Base-by-base conservation (phyloP, 2,888 invertebrate species). In the Brachypterus glaber region DNA sequence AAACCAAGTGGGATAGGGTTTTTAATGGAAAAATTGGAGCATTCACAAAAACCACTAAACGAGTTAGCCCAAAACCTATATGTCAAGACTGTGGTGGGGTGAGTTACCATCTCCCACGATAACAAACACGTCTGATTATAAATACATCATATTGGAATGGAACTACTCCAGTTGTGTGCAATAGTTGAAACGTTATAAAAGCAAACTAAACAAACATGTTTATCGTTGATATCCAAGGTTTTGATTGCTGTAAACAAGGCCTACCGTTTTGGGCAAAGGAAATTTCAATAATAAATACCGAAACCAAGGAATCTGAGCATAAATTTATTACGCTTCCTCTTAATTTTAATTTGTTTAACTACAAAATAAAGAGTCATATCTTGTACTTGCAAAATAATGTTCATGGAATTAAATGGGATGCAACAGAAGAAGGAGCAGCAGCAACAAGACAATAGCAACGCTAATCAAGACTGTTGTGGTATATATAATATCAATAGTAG, bases 221-320 rank as follows among this genome's bases (percentile, higher is more conserved):
- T n/a, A n/a, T n/a, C n/a, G n/a, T n/a, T n/a, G n/a, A n/a, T n/a
- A n/a, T n/a, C n/a, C n/a, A n/a, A n/a, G n/a, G n/a, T n/a, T n/a
- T 40, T 21, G 21, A 21, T 7, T 21, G 5, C 9, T 21, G 21
- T 21, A 21, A 21, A 21, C 21, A 21, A 21, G 21, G 21, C 9
- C 21, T 21, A 21, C 21, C 21, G 21, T 21, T 21, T 21, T 21
- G 21, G 21, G 21, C 21, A 21, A 21, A 21, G 21, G 9, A 21
- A 21, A 21, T 21, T 21, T 21, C 21, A 21, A 21, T 21, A 21
- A 21, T 21, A 21, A 21, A 21, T 21, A 21, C 21, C 21, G 21
- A 7, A 21, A 21, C 7, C 21, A 21, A 21, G 5, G 9, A 21
- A 7, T 7, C 9, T 7, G 21, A 7, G 21, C 21, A 21, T 9